These are phyloP conservation scores for Lepidurus apus DNA, from an alignment of 1,140 invertebrate genomes.

Conservation along the genomic window DNA sequence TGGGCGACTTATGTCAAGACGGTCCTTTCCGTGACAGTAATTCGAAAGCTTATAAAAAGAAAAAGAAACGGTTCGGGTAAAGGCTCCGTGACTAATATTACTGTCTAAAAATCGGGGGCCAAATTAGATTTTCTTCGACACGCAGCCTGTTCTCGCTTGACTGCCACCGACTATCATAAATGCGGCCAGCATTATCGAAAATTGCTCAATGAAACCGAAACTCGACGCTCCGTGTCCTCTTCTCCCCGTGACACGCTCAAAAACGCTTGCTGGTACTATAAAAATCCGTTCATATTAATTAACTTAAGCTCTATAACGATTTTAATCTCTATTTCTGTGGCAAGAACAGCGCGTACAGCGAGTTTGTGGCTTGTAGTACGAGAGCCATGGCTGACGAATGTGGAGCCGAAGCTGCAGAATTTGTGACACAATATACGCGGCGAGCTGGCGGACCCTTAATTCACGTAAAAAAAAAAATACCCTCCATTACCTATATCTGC, in stretches of 20 bases:
- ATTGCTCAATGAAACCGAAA: not conserved
- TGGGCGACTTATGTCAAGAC: constrained; percentile 26
- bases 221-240: constrained; percentile 9
- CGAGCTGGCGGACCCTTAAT: constrained; percentile 18
- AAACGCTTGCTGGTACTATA: not conserved
- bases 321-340: not conserved
- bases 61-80: not conserved
- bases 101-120: not conserved
- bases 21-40: constrained; percentile 28
- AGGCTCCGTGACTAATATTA: not conserved
- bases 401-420: constrained; percentile 28
- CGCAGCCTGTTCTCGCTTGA: constrained; percentile 17
- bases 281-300: not conserved
- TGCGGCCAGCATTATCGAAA: constrained; percentile 10
- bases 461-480: constrained; percentile 26
- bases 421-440: constrained; percentile 26
- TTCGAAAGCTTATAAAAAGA: not conserved
- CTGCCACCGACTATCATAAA: constrained; percentile 3
- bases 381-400: constrained; percentile 25
- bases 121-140: constrained; percentile 22
- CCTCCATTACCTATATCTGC: not conserved
- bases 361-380: constrained; percentile 26
- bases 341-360: constrained; percentile 22
- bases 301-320: not conserved
- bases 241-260: constrained; percentile 1